Evolutionary conservation across 2,797 vertebrate species (phyloP).

Genomic region (Tangara arthus): DNA sequence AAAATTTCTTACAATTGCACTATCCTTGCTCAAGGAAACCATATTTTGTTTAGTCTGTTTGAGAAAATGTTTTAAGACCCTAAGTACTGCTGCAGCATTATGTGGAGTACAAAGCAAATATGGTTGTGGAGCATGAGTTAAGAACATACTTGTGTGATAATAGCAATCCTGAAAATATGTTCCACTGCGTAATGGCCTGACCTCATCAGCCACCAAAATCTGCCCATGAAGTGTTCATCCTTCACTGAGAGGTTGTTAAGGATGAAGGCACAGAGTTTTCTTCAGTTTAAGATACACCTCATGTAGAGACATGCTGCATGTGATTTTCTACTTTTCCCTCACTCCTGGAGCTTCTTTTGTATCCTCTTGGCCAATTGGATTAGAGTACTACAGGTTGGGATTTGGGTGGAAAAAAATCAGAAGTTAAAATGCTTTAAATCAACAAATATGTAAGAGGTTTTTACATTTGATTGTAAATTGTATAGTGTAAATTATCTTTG

Average conservation of each 20-base stretch:
- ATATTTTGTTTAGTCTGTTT: constrained; percentile 43
- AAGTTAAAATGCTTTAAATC: background rate
- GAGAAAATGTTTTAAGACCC: background rate
- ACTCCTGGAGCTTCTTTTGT: background rate
- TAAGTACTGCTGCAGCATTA: constrained; percentile 2
- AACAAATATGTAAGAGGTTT: background rate
- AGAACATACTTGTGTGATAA: background rate
- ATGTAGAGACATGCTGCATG: accelerated
- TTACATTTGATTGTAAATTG: background rate
- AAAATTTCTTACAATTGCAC: constrained; percentile 14
- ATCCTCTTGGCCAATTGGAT: background rate
- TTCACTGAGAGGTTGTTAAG: background rate
- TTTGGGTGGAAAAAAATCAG: background rate
- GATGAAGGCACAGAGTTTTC: background rate
- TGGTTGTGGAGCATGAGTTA: background rate
- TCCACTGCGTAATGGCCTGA: background rate
- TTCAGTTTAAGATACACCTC: background rate
- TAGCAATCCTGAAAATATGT: background rate
- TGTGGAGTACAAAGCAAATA: background rate
- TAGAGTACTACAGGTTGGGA: background rate
- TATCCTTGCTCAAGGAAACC: background rate
- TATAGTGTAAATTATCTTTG: background rate
- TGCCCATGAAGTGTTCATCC: background rate
- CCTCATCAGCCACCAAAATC: background rate
- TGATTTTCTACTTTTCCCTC: background rate